Base-by-base conservation (phyloP, 53 echinoderm and acorn worm species). In the Holothuria leucospilota region DNA sequence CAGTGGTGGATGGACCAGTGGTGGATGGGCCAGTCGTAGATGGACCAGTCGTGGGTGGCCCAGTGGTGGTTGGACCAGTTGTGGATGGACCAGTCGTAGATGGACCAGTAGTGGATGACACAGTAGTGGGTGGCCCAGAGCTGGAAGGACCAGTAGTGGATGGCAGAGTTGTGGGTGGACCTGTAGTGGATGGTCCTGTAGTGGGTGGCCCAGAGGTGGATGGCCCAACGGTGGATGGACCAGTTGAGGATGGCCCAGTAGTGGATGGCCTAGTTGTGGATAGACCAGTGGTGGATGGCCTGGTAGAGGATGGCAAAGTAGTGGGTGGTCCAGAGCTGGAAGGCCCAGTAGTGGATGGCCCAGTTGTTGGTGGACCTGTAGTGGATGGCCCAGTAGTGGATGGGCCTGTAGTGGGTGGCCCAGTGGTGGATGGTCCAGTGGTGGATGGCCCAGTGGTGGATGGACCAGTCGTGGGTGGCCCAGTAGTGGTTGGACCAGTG, bases 201-300 rank as follows among this genome's bases (percentile, higher is more conserved):
- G 88, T 88, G 20, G 88, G 11, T 10, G 66, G 25, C 8, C 10
- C 18, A 27, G 26, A 11, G 8, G 66, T 25, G 6, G 26, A 25
- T 65, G 49, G 49, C 8, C 24, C 83, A 0, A 68, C 58, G 29
- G 88, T 88, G 9, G 88, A 20, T 14, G 66, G 20, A 65, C 29
- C 29, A 42, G 15, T 20, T 49, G 51, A 18, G 87, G 79, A 2
- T 77, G n/a, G 14, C 24, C 38, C 20, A 49, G 38, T 52, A 63
- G 62, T 20, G 77, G 39, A 34, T 40, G 52, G 52, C 10, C 68
- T 11, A 40, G 89, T 89, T 16, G 84, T 53, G 52, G 84, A 77
- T 20, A 49, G 20, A 62, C 29, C 29, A 42, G 15, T 20, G 66
- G 51, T 51, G 87, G 66, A 0, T 77, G n/a, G 14, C 15, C 38